Base-by-base conservation (phyloP, 2,113 vertebrate species). In the Cyphomyrus plagiostoma region DNA sequence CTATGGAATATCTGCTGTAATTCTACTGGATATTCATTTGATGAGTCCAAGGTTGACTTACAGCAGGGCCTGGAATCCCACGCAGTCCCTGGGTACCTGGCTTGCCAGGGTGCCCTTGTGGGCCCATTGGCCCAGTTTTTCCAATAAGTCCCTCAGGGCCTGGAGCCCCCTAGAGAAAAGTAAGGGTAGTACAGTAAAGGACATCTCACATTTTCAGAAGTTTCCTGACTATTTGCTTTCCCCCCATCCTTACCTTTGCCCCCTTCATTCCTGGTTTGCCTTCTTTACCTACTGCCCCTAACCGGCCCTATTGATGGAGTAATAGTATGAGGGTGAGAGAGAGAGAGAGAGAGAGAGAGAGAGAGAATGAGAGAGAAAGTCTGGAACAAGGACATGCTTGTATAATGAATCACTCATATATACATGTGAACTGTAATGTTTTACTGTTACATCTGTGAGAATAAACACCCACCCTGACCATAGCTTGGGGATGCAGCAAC, bases 231-330 rank as follows among this genome's bases (percentile, higher is more conserved):
- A 35, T 30, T 26, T 87, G 26, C 1, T 52, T 15, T 88, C 21
- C 1, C 46, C 19, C 9, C 87, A 56, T n/a, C 56, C 93, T 93
- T 92, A 98, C 98, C 96, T 98, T 98, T 85, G 92, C 90, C 49
- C 98, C 98, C 85, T 97, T 98, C 91, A 95, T 95, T 1, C 98
- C 98, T 92, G 97, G 95, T 89, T 94, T 97, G 52, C 98, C 98
- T 93, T 98, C 97, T 62, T 88, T 96, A 85, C 98, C 98, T 50
- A 89, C 85, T 26, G 91, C 92, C 84, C 98, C 97, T 0, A 94
- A 2, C 53, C 96, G 95, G 48, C 97, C 98, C 98, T 98, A 89
- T 83, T 80, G 5, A 86, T 52, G 93, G 58, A 13, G 66, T 6
- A 21, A 50, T 45, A 66, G 4, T 3, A 30, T 23, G 35, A 62